Base-by-base conservation (phyloP, 2,888 invertebrate species). In the Andrena flavipes region DNA sequence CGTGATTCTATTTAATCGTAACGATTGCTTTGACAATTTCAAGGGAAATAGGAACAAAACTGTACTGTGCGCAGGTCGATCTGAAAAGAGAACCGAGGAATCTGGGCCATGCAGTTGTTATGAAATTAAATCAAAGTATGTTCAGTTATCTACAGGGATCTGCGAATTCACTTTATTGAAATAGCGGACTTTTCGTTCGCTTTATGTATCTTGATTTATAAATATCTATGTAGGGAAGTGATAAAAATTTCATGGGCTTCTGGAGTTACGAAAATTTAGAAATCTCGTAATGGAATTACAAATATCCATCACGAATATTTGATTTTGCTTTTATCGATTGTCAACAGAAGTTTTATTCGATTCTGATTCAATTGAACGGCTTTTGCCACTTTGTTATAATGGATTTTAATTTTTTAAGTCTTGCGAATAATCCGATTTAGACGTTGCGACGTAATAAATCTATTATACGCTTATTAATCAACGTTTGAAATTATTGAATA, bases 401-500 rank as follows among this genome's bases (percentile, higher is more conserved):
- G 1, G 56, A 16, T 29, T 13, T n/a, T 8, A 35, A 60, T 77
- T 63, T 59, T 72, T 16, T 42, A 20, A 35, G 56, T 13, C 35
- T 60, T 42, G 16, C 5, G 64, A 69, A 70, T 26, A 70, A 60
- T 51, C 64, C 60, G 42, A 70, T 56, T 69, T 33, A 49, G 29
- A 68, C 35, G 51, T 13, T 16, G 56, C 23, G 20, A 35, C 8
- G 64, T 59, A 64, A 79, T 60, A 54, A 75, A 75, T 30, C 29
- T 29, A 62, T 56, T 20, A 51, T 26, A 63, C 26, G 62, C 51
- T 30, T 68, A 68, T 75, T 64, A 79, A 76, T 76, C 76, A 69
- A 16, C 23, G 63, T 35, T 63, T 33, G 33, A 49, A 51, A 70
- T 64, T 49, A 51, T 76, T 51, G 59, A 76, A 59, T 64, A 60